phyloP scores from a whole-genome alignment of 2,888 invertebrate species.

The Willowsia nigromaculata region DNA sequence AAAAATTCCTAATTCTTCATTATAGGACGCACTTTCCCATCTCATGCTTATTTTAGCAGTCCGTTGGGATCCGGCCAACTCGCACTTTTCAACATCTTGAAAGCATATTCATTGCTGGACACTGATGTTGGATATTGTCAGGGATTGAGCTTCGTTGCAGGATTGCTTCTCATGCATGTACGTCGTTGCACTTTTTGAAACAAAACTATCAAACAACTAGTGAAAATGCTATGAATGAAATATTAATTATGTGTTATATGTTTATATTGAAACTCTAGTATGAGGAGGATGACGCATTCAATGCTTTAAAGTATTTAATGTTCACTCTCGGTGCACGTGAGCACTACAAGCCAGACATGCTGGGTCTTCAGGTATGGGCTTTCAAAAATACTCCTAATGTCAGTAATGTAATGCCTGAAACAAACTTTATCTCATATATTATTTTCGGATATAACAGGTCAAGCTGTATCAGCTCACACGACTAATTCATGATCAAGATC shows the following conservation, averaged over 20 bases:
- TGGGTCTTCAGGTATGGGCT: constrained; percentile 91
- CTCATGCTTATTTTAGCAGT: constrained; percentile 95
- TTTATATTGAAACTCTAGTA: constrained; percentile 84
- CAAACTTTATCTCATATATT: too few relatives aligned
- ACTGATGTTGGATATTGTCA: constrained; percentile 98
- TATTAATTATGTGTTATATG: neutral
- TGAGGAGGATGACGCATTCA: constrained; percentile 94
- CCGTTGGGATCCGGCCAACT: constrained; percentile 96
- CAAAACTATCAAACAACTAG: neutral
- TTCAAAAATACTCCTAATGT: too few relatives aligned
- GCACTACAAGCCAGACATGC: constrained; percentile 97
- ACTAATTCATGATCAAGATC: constrained; percentile 91
- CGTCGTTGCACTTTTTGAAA: constrained; percentile 80
- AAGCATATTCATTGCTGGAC: constrained; percentile 96
- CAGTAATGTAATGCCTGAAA: too few relatives aligned
- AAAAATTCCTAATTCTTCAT: too few relatives aligned
- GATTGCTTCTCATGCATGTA: constrained; percentile 94
- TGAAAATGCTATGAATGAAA: neutral
- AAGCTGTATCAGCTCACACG: constrained; percentile 96
- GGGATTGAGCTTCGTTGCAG: constrained; percentile 97
- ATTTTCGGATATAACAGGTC: constrained; percentile 81
- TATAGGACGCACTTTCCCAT: constrained; percentile 93
- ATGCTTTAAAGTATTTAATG: constrained; percentile 93
- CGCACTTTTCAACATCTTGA: constrained; percentile 95
- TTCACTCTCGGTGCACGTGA: constrained; percentile 92